Evolutionary conservation across 1,140 invertebrate species (phyloP), one percentile per base, ranked within the genome.

Genomic region (Nephotettix cincticeps): DNA sequence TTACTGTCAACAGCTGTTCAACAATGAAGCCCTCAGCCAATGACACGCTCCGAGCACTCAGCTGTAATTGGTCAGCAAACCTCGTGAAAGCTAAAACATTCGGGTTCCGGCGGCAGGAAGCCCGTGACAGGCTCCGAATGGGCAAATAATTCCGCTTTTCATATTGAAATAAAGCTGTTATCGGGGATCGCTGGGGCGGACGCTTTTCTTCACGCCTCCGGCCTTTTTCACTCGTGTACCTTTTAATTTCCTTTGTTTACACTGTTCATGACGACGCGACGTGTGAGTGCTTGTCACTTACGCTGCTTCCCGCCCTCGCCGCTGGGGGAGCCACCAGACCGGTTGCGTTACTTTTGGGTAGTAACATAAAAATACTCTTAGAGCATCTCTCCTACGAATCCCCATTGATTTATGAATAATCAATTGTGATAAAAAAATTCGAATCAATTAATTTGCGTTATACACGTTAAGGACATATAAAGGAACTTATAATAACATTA

Each of bases 141-240:
- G 47, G 47, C 47, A 51, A 51, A 51, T 51, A 51, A 51, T 51
- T 51, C 47, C 47, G 4, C 47, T 51, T 51, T 51, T 51, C 47
- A 51, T 51, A 51, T 51, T 51, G 47, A 51, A 51, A 51, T 51
- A 51, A 51, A 51, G 47, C 47, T 51, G 47, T 51, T 51, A 51
- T 51, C 47, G 4, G 3, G 47, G 47, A 51, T 21, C 21, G 47
- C 36, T 17, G 6, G 6, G 6, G 6, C 36, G 47, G 14, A n/a
- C n/a, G 47, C 47, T 21, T 19, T 21, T 51, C n/a, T 51, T 51
- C 21, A 21, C 47, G 14, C 47, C 47, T 21, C 21, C 21, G 14
- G 14, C 19, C 14, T 51, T 17, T 51, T n/a, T n/a, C n/a, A n/a
- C n/a, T 51, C 21, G 47, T 51, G 47, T 51, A 51, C 47, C 47